Evolutionary conservation across 2,113 vertebrate species (phyloP).

Genomic region (Orientallactaga bullata): DNA sequence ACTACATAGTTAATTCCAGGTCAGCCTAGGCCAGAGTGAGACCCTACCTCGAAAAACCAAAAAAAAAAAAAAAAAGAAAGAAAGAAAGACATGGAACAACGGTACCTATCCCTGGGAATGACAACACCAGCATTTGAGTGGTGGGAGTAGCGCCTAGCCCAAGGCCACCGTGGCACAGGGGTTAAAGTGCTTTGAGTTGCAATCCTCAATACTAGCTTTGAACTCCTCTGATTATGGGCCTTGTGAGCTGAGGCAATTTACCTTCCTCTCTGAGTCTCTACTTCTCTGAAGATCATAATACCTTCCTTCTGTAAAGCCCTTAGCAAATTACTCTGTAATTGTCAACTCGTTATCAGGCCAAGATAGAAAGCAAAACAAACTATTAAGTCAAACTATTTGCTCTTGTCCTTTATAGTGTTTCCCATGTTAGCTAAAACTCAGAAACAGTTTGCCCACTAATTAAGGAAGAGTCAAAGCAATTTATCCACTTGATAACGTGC

Average conservation of each 20-base stretch:
- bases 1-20: too few relatives aligned
- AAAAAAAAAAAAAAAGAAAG: too few relatives aligned
- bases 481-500: conserved; percentile 5
- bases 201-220: background rate
- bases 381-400: background rate
- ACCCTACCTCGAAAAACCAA: too few relatives aligned
- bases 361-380: background rate
- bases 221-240: background rate
- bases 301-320: background rate
- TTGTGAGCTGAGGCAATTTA: conserved; percentile 25
- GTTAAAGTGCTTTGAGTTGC: background rate
- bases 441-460: conserved; percentile 27
- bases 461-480: conserved; percentile 2
- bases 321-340: background rate
- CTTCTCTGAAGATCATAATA: conserved; percentile 29
- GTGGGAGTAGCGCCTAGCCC: background rate
- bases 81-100: background rate
- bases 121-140: background rate
- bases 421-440: background rate
- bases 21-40: too few relatives aligned
- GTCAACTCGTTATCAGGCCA: background rate
- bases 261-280: background rate
- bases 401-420: background rate
- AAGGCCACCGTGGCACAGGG: background rate
- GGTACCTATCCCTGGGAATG: background rate